Percentiles rank a stretch among this genome's conserved stretches.
Conservation (phyloP, 2,797 vertebrate genomes). For the Taeniopygia guttata region DNA sequence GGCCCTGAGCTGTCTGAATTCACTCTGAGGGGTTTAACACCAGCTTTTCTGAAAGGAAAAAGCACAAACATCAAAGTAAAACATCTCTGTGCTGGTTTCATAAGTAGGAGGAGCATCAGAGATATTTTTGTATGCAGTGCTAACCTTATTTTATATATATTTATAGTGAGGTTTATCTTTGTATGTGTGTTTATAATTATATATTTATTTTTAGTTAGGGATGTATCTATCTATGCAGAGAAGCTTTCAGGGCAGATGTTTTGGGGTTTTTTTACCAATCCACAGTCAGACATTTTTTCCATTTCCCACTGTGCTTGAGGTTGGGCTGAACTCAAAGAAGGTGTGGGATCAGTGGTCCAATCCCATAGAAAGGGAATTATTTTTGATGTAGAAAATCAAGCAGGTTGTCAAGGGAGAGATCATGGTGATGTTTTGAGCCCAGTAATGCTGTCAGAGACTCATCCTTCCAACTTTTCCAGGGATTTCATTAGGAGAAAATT, state of each 20-base stretch:
- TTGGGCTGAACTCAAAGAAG: background rate
- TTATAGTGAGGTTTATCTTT: background rate
- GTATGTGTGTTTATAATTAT: background rate
- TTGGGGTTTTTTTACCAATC: background rate
- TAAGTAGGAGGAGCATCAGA: background rate
- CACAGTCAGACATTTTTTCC: background rate
- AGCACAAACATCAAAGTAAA: background rate
- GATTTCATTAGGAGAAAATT: background rate
- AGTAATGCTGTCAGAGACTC: rapidly evolving
- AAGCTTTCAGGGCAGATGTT: background rate
- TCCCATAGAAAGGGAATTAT: background rate
- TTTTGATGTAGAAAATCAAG: background rate
- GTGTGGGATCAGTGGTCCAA: background rate
- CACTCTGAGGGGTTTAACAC: background rate
- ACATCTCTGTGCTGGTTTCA: background rate
- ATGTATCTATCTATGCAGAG: rapidly evolving
- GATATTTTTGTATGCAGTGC: background rate
- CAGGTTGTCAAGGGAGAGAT: background rate
- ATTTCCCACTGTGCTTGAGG: background rate
- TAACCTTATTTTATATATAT: background rate
- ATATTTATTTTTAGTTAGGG: background rate
- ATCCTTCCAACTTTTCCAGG: background rate
- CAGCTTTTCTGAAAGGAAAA: background rate
- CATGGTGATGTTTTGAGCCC: background rate
- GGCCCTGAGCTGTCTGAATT: background rate